phyloP scores from a whole-genome alignment of 1,140 invertebrate species.

The Platorchestia sp. region DNA sequence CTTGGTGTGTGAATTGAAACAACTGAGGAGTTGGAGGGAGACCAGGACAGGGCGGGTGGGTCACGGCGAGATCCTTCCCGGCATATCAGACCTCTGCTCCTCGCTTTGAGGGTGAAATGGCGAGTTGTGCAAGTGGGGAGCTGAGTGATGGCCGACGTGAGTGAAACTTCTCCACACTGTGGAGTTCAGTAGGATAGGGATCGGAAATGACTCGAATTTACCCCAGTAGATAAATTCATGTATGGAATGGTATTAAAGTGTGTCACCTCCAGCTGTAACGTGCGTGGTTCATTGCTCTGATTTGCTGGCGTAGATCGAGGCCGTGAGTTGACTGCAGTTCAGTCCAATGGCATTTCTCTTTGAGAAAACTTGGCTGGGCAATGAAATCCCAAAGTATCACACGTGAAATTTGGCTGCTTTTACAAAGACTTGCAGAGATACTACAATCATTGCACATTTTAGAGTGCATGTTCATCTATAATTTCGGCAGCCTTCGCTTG shows the following conservation, averaged over 20 bases:
- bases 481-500: too few relatives aligned
- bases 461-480: too few relatives aligned
- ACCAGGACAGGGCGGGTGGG: neutral
- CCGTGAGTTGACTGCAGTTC: too few relatives aligned
- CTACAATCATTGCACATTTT: too few relatives aligned
- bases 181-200: neutral
- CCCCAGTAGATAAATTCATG: neutral
- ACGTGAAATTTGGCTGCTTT: too few relatives aligned
- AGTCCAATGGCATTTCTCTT: too few relatives aligned
- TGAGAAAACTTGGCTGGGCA: too few relatives aligned
- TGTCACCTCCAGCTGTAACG: neutral
- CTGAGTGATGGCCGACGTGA: neutral
- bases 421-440: too few relatives aligned
- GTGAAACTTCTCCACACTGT: neutral
- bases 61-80: neutral
- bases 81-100: neutral
- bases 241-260: neutral
- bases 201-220: neutral
- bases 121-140: neutral
- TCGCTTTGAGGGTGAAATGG: neutral
- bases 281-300: neutral
- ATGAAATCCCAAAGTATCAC: too few relatives aligned
- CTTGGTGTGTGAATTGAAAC: neutral
- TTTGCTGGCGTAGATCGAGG: neutral
- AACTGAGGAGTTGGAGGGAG: neutral